Base-by-base conservation (phyloP, 1,140 invertebrate species). In the Heterodera carotae region DNA sequence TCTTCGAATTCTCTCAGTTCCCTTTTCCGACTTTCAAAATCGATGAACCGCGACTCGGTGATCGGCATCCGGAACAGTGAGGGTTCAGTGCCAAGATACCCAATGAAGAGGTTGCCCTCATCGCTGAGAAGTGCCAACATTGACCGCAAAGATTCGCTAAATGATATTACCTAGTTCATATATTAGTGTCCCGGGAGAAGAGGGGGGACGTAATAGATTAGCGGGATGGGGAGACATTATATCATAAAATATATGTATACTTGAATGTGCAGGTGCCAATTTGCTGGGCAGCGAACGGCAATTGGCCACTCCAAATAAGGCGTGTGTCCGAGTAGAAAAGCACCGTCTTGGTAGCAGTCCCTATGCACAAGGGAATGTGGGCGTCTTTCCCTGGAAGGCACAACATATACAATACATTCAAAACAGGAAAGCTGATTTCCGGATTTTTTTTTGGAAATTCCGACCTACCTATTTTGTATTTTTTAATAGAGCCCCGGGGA, bases 11-110 rank as follows among this genome's bases (percentile, higher is more conserved):
- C 79, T 22, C 71, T 34, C 29, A 83, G 33, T 66, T 83, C 83
- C 60, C 59, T 82, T 59, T 73, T 64, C 12, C 84, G 81, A 31
- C 68, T 39, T 67, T 83, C 82, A 73, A 83, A 83, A 62, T 83
- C 81, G 56, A 83, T 83, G 59, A 75, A 83, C 22, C 82, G 29
- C 0, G 82, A 69, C 68, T 83, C 82, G 5, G 82, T 85, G 31
- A 85, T 68, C 25, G 82, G 82, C 83, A 83, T 83, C 27, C 83
- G 83, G 48, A 84, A 83, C n/a, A 83, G 56, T 7, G 82, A 85
- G 0, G 82, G 82, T 53, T 83, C 82, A n/a, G 82, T 83, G 3
- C 82, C 62, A 56, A 71, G 29, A 71, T 83, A 82, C 0, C 82
- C 82, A 64, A 83, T 60, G 12, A 77, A 48, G 22, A 83, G 39